phyloP scores from a whole-genome alignment of 2,113 vertebrate genomes.

The Hypanus sabinus region DNA sequence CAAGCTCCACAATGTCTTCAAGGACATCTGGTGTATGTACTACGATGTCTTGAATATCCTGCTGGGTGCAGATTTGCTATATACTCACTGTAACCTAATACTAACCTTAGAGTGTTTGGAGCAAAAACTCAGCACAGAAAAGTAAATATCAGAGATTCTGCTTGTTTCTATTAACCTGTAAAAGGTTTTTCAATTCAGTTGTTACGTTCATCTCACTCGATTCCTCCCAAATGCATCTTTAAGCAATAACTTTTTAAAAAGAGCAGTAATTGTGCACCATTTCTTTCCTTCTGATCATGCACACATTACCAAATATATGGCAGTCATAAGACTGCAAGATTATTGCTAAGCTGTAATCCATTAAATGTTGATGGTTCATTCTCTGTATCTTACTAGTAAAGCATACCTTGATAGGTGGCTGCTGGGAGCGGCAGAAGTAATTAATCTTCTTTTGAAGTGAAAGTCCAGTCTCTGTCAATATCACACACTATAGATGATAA shows the following conservation, averaged over 20 bases:
- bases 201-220: not conserved
- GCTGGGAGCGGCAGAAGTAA: constrained; percentile 78
- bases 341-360: not conserved
- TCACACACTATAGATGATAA: constrained; percentile 73
- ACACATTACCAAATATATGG: not conserved
- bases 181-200: not conserved
- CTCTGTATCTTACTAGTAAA: not conserved
- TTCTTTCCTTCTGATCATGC: not conserved
- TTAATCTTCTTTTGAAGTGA: constrained; percentile 79
- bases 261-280: no score
- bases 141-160: not conserved
- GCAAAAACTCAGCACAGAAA: not conserved
- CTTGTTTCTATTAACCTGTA: not conserved
- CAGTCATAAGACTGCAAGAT: not conserved
- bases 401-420: constrained; percentile 83
- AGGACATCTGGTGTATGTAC: no score
- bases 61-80: not conserved
- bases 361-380: not conserved
- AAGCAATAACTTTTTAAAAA: not conserved
- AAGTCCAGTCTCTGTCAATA: constrained; percentile 78
- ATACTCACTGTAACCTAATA: not conserved
- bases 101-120: not conserved
- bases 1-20: no score
- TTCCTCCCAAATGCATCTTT: not conserved
- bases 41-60: not conserved